Base-by-base conservation (phyloP, 2,888 invertebrate genomes). In the Scaptomyza reducta region DNA sequence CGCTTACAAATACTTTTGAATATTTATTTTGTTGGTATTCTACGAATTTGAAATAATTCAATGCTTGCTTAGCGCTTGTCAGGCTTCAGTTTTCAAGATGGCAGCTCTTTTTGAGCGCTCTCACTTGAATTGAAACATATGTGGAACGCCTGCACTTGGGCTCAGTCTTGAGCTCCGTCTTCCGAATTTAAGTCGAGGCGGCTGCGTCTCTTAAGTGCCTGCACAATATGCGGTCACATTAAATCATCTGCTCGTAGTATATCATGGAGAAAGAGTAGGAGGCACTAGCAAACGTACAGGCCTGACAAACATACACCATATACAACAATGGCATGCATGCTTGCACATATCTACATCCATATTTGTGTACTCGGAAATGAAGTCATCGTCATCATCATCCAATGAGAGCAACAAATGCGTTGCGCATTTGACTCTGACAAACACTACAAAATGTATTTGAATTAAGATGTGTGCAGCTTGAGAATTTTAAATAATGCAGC, bases 211-310 rank as follows among this genome's bases (percentile, higher is more conserved):
- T 65, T 79, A 73, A 66, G 80, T 85, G 69, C 31, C 58, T 55
- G 64, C 73, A 55, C 67, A 70, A 70, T 87, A 79, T 81, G 87
- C 75, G 88, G 89, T 89, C 73, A 76, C 88, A 78, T 86, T 87
- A 88, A 87, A 88, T 87, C 89, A 89, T 87, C 81, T 87, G 85
- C 79, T 88, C 65, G 75, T 78, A 78, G 87, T 88, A 78, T 84
- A 76, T 84, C 89, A 88, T 70, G 70, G 72, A 76, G 67, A 31
- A 61, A 57, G 47, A 51, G 56, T 14, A 57, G 63, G 47, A 57
- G 68, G 50, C 62, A 53, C 65, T 38, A 62, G 41, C 44, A 44
- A 61, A 86, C 67, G 77, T 81, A 78, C 88, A 77, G 84, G 62
- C 72, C 79, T 74, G 70, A 64, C 83, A 79, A 77, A 66, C 54